Base-by-base conservation (phyloP, 2,888 invertebrate genomes). In the Microplitis deprimator region DNA sequence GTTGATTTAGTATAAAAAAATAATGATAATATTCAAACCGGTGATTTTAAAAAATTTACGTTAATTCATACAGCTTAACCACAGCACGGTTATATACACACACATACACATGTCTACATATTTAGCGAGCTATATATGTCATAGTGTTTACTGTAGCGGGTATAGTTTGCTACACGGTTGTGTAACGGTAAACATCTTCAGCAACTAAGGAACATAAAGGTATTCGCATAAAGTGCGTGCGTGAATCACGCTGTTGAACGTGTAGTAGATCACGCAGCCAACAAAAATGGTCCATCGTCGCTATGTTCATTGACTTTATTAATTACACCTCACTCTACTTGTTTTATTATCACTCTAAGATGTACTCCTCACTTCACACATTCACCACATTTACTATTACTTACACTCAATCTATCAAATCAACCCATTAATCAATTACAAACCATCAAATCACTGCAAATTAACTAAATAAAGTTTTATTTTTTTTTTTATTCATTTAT, bases 171-270 rank as follows among this genome's bases (percentile, higher is more conserved):
- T 50, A 50, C 70, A 69, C 77, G 77, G 77, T 74, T 71, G 79
- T 76, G 79, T 87, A 88, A 88, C 88, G 87, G 88, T 84, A 87
- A 85, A 85, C 81, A 81, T 8, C 50, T 13, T 5, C 50, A 50
- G 50, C 50, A 50, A 13, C 50, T 13, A 50, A 50, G 10, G 13
- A 50, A 50, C 50, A 50, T 50, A 50, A 50, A 50, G 50, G 50
- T 50, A 50, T 50, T 80, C 81, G 83, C 81, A 82, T 77, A 79
- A 80, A 84, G 79, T 83, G 79, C 79, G 80, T 80, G 80, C 81
- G 77, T 80, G 81, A 83, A 79, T 77, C 81, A 79, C 80, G 81
- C 78, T 76, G 78, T 75, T 50, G 76, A 80, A 20, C 41, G 62
- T 38, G 8, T 40, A 61, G 20, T 40, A 61, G 20, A 71, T 38